phyloP scores from a whole-genome alignment of 1,140 invertebrate species.

The Drosophila sp. region DNA sequence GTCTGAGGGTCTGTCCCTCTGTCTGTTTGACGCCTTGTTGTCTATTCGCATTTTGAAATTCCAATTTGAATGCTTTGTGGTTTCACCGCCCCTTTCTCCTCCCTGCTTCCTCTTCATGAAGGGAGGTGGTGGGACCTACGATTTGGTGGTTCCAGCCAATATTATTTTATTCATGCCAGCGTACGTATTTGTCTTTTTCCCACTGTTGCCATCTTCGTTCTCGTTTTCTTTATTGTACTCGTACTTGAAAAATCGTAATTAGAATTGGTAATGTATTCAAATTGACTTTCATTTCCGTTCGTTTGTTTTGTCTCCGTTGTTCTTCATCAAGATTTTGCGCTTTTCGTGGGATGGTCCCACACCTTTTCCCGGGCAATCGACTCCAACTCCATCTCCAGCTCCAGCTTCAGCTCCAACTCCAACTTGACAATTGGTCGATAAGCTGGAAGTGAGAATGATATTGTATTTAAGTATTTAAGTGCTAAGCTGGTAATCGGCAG shows the following conservation, averaged over 20 bases:
- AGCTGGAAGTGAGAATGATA: slow-evolving; percentile 14
- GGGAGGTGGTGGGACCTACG: slow-evolving; percentile 23
- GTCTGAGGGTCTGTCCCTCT: neutral
- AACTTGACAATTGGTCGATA: slow-evolving; percentile 35
- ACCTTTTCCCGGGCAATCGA: neutral
- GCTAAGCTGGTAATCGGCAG: slow-evolving; percentile 20
- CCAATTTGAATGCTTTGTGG: slow-evolving; percentile 81
- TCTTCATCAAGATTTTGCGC: slow-evolving; percentile 64
- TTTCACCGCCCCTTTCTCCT: slow-evolving; percentile 25
- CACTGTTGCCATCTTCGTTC: slow-evolving; percentile 31
- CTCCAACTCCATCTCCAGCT: no score
- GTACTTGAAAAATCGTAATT: slow-evolving; percentile 83
- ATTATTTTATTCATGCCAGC: slow-evolving; percentile 81
- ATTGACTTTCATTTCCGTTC: slow-evolving; percentile 84
- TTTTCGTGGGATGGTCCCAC: slow-evolving; percentile 26
- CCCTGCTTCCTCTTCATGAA: neutral
- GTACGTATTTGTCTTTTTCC: slow-evolving; percentile 63
- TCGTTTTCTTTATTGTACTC: slow-evolving; percentile 65
- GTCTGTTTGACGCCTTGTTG: slow-evolving; percentile 50
- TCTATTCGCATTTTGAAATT: slow-evolving; percentile 78
- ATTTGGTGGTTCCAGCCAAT: slow-evolving; percentile 57
- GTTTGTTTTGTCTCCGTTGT: slow-evolving; percentile 56
- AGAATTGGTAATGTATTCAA: slow-evolving; percentile 85
- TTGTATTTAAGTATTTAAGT: slow-evolving; percentile 3
- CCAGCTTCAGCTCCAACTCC: no score